Percentiles rank a stretch among this genome's conserved stretches.
phyloP scores from a whole-genome alignment of 1,140 invertebrate genomes.

The Euura lappo region DNA sequence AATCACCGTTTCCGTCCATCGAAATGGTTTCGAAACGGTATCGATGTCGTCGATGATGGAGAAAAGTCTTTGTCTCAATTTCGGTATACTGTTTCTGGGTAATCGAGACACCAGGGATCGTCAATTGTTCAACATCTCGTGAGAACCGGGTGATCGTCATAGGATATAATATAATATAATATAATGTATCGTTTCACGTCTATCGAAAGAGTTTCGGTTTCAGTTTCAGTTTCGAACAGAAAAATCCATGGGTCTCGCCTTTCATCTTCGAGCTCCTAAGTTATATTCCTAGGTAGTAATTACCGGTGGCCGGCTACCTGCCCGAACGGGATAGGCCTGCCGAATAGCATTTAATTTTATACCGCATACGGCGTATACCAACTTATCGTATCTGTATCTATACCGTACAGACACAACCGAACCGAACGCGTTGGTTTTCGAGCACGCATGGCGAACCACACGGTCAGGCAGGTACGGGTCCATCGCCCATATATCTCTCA shows the following conservation, averaged over 20 bases:
- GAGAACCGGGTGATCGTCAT: too few species aligned
- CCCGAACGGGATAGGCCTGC: slow-evolving; percentile 52
- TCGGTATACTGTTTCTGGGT: too few species aligned
- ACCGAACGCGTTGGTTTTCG: neutral
- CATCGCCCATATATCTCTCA: slow-evolving; percentile 39
- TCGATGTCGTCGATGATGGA: too few species aligned
- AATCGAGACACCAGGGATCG: too few species aligned
- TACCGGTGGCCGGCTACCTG: slow-evolving; percentile 60
- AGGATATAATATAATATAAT: too few species aligned
- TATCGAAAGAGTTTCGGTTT: neutral
- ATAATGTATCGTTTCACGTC: neutral
- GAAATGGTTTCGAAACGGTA: too few species aligned
- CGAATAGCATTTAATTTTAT: slow-evolving; percentile 59
- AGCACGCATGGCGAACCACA: slow-evolving; percentile 8
- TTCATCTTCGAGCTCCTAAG: slow-evolving; percentile 46
- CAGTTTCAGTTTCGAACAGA: slow-evolving; percentile 39
- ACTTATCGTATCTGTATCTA: neutral
- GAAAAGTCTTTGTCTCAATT: too few species aligned
- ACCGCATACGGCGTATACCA: slow-evolving; percentile 23
- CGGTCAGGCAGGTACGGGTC: slow-evolving; percentile 28
- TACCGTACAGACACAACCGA: slow-evolving; percentile 7
- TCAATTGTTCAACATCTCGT: too few species aligned
- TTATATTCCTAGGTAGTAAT: slow-evolving; percentile 51
- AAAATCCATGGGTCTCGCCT: slow-evolving; percentile 42
- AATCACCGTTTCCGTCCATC: too few species aligned